Percentiles rank a stretch among this genome's conserved stretches.
Evolutionary conservation across 2,797 vertebrate species (phyloP).

Genomic region (Erethizon dorsatum): DNA sequence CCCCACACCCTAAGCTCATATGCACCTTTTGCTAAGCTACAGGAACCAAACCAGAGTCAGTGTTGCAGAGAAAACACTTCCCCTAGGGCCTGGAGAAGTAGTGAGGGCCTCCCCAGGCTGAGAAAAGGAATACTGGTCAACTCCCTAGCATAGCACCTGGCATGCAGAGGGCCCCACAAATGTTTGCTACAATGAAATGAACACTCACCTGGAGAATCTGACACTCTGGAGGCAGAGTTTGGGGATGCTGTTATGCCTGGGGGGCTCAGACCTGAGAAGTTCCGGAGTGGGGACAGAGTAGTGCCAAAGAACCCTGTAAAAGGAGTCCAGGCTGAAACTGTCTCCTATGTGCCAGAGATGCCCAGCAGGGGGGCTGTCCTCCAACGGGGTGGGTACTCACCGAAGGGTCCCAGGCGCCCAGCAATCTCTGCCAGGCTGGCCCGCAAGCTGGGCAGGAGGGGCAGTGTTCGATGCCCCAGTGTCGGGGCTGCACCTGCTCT

Average conservation of each 20-base stretch:
- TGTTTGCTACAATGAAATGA: background rate
- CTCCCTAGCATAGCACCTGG: background rate
- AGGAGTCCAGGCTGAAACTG: conserved; percentile 47
- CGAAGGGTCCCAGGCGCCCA: conserved; percentile 81
- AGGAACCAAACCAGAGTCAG: background rate
- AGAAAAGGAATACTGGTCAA: background rate
- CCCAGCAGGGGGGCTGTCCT: background rate
- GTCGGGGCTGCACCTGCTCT: conserved; percentile 84
- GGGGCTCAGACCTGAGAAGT: conserved; percentile 68
- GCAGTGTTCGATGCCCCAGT: background rate
- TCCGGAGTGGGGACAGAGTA: conserved; percentile 78
- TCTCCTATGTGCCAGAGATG: background rate
- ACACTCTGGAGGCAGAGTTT: conserved; percentile 57
- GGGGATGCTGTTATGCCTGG: background rate
- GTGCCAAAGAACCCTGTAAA: conserved; percentile 85
- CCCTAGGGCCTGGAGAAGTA: background rate
- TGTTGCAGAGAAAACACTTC: background rate
- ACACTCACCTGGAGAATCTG: conserved; percentile 75
- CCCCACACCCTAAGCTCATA: background rate
- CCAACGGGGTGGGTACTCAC: conserved; percentile 78
- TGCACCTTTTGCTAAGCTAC: background rate
- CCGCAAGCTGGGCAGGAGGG: conserved; percentile 83
- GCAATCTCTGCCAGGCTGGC: conserved; percentile 85
- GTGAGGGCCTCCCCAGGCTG: background rate
- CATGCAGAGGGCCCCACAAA: background rate